Evolutionary conservation across 2,888 invertebrate species (phyloP), one percentile per base, ranked within the genome.

Genomic region (Cheilosia grossa): DNA sequence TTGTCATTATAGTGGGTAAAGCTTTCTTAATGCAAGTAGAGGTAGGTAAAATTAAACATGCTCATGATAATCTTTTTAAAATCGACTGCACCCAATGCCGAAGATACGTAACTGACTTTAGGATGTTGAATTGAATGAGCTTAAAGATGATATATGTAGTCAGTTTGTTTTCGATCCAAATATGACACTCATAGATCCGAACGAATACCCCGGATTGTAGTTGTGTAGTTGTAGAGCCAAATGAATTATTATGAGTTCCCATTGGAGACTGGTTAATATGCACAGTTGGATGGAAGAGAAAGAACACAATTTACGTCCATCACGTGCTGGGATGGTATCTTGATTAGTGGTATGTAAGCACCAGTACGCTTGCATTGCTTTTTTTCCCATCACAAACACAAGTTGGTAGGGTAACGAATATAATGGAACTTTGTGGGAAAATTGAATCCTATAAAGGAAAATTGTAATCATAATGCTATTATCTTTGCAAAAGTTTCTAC

Each of bases 371-470:
- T 21, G 27, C 58, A 66, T 58, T 64, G 47, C 40, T 64, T 53
- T 53, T 77, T 82, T 77, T 82, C 66, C 49, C 59, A 72, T 78
- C 67, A 58, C 61, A 42, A 66, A 49, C 33, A 30, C 49, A 49
- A 33, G 37, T 15, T 51, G 19, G 49, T 30, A 56, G 19, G 44
- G 58, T 40, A 64, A 58, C 27, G 53, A 69, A 42, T 63, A 51
- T 58, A 56, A 78, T 58, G 58, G 40, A 70, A 63, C 63, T 72
- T 78, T 78, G 82, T 82, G 82, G 63, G 73, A 82, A 82, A 82
- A 82, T 82, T 70, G 63, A 63, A 74, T 73, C 63, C 63, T 49
- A 69, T 53, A 78, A 51, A 33, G 51, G 56, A 51, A 69, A 69
- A 69, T 63, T 30, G 61, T 58, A 78, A 82, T 82, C 78, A 77